Conservation (phyloP, 1,140 invertebrate genomes). For the Coenobita brevimanus region DNA sequence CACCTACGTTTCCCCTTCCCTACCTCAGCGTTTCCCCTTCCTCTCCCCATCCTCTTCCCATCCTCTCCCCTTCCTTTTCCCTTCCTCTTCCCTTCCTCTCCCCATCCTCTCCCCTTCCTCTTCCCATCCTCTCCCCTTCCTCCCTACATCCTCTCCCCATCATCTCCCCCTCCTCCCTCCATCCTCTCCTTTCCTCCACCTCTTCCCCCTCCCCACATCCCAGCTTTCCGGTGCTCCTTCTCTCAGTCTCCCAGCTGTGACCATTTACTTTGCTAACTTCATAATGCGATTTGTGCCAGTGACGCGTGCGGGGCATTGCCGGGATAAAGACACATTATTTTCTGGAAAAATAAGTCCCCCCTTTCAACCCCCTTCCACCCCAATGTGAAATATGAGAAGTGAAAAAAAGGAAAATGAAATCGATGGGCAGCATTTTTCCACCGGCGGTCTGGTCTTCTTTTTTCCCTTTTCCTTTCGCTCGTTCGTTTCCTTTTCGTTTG, state of each 20-base stretch:
- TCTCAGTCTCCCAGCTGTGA: slow-evolving; percentile 37
- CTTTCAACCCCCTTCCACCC: slow-evolving; percentile 1
- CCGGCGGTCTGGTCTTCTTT: not conserved
- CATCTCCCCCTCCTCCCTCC: too few relatives aligned
- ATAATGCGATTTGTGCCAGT: slow-evolving; percentile 43
- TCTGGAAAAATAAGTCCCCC: slow-evolving; percentile 45
- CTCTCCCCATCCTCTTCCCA: too few relatives aligned
- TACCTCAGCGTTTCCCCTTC: too few relatives aligned
- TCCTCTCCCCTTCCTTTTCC: too few relatives aligned
- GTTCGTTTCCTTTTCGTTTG: not conserved
- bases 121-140: too few relatives aligned
- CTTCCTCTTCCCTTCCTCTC: too few relatives aligned
- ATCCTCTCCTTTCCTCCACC: too few relatives aligned
- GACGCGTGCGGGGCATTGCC: slow-evolving; percentile 27
- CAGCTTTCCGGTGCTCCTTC: not conserved
- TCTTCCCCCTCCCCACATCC: not conserved
- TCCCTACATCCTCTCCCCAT: too few relatives aligned
- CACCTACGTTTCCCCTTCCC: too few relatives aligned
- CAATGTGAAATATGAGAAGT: slow-evolving; percentile 52
- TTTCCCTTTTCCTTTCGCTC: not conserved
- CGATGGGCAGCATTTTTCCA: slow-evolving; percentile 33
- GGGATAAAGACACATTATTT: slow-evolving; percentile 59
- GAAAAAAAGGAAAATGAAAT: slow-evolving; percentile 53
- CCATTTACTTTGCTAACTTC: slow-evolving; percentile 60
- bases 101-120: too few relatives aligned